A percentile compares a stretch with the other conserved stretches of the same genome.
Conservation (phyloP, 2,888 invertebrate genomes). For the Cotesia congregata region DNA sequence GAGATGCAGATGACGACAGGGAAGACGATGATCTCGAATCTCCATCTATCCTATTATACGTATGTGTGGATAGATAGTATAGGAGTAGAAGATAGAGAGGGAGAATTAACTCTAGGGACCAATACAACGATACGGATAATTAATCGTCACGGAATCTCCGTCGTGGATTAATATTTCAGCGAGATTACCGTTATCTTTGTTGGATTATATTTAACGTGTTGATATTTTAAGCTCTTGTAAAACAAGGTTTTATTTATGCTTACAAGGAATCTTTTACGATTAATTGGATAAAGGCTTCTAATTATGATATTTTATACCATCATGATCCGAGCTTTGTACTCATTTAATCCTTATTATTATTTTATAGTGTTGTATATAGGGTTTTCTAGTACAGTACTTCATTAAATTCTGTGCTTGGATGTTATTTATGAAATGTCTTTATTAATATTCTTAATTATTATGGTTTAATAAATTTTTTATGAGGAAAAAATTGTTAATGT, state of each 20-base stretch:
- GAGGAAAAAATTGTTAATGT: too few relatives aligned
- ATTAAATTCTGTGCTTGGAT: too few relatives aligned
- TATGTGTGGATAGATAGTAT: neutral
- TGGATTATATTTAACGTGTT: slow-evolving; percentile 22
- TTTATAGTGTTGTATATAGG: neutral
- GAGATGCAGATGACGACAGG: slow-evolving; percentile 5
- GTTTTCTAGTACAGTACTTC: too few relatives aligned
- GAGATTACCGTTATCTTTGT: slow-evolving; percentile 31
- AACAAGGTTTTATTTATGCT: neutral
- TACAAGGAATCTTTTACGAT: neutral
- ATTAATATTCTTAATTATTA: too few relatives aligned
- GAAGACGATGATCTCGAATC: slow-evolving; percentile 15
- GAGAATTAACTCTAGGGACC: slow-evolving; percentile 28
- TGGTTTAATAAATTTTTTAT: too few relatives aligned
- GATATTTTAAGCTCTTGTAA: slow-evolving; percentile 9
- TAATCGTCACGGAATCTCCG: slow-evolving; percentile 34
- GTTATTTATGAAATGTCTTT: too few relatives aligned
- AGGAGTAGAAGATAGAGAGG: slow-evolving; percentile 2
- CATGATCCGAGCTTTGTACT: neutral
- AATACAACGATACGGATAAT: slow-evolving; percentile 34
- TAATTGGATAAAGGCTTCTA: neutral
- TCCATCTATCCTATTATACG: neutral
- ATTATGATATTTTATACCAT: neutral
- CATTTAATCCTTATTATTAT: neutral
- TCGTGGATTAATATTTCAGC: slow-evolving; percentile 30